Evolutionary conservation across 2,888 invertebrate species (phyloP).

Genomic region (Brenthis ino): DNA sequence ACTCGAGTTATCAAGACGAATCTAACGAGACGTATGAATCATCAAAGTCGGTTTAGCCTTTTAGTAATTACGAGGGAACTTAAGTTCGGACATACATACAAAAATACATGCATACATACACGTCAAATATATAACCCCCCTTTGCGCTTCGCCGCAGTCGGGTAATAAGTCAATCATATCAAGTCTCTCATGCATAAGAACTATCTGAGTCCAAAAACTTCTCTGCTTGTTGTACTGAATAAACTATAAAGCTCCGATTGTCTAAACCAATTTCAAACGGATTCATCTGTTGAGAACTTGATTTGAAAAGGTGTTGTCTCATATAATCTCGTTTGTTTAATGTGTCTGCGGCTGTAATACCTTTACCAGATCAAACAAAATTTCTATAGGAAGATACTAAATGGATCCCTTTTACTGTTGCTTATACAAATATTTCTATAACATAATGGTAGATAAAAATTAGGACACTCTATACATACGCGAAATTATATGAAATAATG

Average conservation of each 20-base stretch:
- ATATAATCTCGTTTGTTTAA: conserved; percentile 29
- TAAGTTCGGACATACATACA: too few species aligned
- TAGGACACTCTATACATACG: too few species aligned
- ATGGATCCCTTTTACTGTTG: not conserved
- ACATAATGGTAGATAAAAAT: too few species aligned
- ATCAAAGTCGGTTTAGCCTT: too few species aligned
- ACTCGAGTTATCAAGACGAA: too few species aligned
- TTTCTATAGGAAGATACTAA: not conserved
- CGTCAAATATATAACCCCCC: too few species aligned
- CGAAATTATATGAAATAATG: too few species aligned
- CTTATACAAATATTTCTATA: too few species aligned
- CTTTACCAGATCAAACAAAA: not conserved
- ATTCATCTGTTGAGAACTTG: conserved; percentile 20
- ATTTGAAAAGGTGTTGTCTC: conserved; percentile 30
- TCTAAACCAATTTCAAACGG: conserved; percentile 32
- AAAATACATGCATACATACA: too few species aligned
- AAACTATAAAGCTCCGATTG: conserved; percentile 29
- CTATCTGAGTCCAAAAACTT: conserved; percentile 1
- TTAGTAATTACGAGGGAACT: too few species aligned
- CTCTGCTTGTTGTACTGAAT: conserved; percentile 24
- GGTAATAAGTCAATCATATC: not conserved
- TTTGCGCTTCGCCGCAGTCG: too few species aligned
- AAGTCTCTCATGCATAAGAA: not conserved
- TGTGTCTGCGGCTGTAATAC: not conserved
- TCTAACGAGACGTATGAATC: too few species aligned